Percentiles rank a stretch among this genome's conserved stretches.
Conservation (phyloP, 2,888 invertebrate species). For the Lasioglossum calceatum region DNA sequence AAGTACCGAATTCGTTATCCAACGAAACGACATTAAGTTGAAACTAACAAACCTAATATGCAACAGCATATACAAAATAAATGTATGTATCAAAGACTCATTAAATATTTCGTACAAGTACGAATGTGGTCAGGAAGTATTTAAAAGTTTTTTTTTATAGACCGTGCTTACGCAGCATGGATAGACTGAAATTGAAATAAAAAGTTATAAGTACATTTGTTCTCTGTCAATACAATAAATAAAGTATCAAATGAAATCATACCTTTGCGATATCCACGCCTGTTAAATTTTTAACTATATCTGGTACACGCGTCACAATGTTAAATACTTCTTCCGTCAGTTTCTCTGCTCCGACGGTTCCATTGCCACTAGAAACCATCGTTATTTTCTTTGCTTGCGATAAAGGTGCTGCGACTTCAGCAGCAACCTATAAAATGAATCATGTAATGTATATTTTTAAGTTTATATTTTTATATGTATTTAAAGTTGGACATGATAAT, state of each 20-base stretch:
- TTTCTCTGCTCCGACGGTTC: constrained; percentile 97
- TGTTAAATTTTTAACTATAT: constrained; percentile 95
- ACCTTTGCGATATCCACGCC: constrained; percentile 97
- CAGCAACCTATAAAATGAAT: constrained; percentile 90
- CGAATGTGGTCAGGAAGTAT: constrained; percentile 53
- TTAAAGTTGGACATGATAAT: neutral
- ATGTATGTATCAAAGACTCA: constrained; percentile 58
- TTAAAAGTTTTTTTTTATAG: constrained; percentile 49
- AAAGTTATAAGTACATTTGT: constrained; percentile 28
- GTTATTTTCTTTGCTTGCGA: constrained; percentile 98
- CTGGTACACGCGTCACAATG: constrained; percentile 96
- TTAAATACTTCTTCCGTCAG: constrained; percentile 96
- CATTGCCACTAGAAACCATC: constrained; percentile 97
- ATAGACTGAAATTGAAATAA: constrained; percentile 79
- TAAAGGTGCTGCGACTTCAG: constrained; percentile 97
- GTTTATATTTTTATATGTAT: neutral
- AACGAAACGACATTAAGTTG: constrained; percentile 51
- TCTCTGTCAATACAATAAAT: neutral
- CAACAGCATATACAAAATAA: constrained; percentile 55
- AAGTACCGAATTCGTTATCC: constrained; percentile 55
- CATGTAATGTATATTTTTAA: neutral
- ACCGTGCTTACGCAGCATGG: constrained; percentile 80
- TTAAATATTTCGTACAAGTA: constrained; percentile 55
- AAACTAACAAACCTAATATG: constrained; percentile 51
- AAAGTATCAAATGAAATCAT: constrained; percentile 50